Base-by-base conservation (phyloP, 1,140 invertebrate genomes). In the Penaeus indicus region DNA sequence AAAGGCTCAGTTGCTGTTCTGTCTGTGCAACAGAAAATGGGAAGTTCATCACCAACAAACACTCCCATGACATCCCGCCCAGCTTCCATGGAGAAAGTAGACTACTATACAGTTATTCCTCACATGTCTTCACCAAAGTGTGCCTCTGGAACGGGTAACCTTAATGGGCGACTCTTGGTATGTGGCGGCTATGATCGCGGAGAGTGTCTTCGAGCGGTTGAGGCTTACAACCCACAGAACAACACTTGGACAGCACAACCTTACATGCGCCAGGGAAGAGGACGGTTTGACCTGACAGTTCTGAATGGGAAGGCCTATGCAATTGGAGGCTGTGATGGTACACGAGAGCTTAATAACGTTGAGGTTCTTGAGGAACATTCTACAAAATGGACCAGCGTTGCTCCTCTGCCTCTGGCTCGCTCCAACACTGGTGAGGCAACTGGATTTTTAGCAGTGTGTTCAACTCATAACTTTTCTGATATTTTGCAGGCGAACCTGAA, bases 121-220 rank as follows among this genome's bases (percentile, higher is more conserved):
- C 94, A 94, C 22, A 96, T 97, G 96, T 94, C 93, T 64, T 94
- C 93, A 54, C 94, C 95, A 10, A 94, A 96, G 88, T 96, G 96
- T 93, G 95, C 95, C n/a, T 94, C 96, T 80, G 96, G 96, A 16
- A 95, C 95, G 86, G 95, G 95, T 54, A 95, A 95, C 90, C 92
- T 96, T 22, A 94, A 96, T 86, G 95, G 95, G 42, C 94, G 94
- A 78, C 92, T 97, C 1, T 92, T 97, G 88, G 96, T 96, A 32
- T 96, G 96, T 92, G 96, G 96, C 95, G 97, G 97, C 16, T 97
- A 98, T 92, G 96, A 97, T 92, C 94, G 97, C 72, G 96, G 95
- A 25, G 96, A 97, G 92, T 97, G 96, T 92, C 93, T 98, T 72
- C 95, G 94, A 84, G 94, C 94, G 22, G 96, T 95, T 2, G 97